These are phyloP conservation scores for Plecturocebus donacophilus DNA, from an alignment of 2,113 vertebrate genomes.

Conservation along the genomic window DNA sequence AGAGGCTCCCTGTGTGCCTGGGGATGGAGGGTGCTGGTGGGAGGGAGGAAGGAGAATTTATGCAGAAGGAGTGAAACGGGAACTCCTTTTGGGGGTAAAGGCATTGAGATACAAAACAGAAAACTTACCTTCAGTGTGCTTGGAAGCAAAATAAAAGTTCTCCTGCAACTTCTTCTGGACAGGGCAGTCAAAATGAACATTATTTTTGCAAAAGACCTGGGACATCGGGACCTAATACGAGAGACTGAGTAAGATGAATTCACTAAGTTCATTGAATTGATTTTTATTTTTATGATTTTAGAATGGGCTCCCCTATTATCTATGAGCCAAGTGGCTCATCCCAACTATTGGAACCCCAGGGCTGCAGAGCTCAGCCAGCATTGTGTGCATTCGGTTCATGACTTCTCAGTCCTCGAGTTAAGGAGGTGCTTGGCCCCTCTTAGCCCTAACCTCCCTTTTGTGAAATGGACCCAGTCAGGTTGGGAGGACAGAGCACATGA, in stretches of 20 bases:
- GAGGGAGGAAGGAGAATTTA: neutral
- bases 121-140: fast-evolving
- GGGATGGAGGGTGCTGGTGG: too few species aligned
- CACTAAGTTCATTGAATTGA: too few species aligned
- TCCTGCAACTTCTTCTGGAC: too few species aligned
- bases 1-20: neutral
- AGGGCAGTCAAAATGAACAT: fast-evolving
- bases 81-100: neutral
- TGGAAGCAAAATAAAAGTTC: neutral
- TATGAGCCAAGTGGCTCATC: fast-evolving
- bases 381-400: fast-evolving
- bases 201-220: neutral
- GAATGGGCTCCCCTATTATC: neutral
- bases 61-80: fast-evolving
- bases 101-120: neutral
- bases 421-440: neutral
- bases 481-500: neutral
- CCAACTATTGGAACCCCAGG: too few species aligned
- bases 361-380: neutral
- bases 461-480: neutral
- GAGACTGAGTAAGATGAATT: fast-evolving
- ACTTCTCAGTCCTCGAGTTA: neutral
- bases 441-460: fast-evolving
- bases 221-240: fast-evolving
- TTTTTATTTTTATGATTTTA: neutral